Evolutionary conservation across 2,113 vertebrate species (phyloP).

Genomic region (Lanius collurio): DNA sequence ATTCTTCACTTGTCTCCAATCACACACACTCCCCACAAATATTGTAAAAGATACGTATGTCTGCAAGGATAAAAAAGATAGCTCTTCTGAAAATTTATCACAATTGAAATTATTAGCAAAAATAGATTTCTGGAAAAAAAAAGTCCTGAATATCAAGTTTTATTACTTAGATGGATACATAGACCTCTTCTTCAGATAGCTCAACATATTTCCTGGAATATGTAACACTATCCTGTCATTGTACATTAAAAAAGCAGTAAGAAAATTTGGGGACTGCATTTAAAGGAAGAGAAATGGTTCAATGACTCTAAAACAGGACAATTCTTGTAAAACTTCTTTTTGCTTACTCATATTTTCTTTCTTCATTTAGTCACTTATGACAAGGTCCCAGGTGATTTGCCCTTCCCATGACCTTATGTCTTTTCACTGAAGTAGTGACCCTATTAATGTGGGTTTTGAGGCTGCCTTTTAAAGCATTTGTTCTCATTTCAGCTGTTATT

Average conservation of each 20-base stretch:
- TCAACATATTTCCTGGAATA: not conserved
- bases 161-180: not conserved
- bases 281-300: not conserved
- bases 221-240: not conserved
- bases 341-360: not conserved
- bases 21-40: not conserved
- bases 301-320: not conserved
- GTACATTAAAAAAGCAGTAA: not conserved
- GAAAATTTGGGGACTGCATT: not conserved
- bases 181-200: not conserved
- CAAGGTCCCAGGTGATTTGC: conserved; percentile 10
- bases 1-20: not conserved
- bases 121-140: not conserved
- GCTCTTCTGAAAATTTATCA: not conserved
- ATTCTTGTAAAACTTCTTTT: not conserved
- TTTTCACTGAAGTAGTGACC: not conserved
- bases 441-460: not conserved
- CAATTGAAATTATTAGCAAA: not conserved
- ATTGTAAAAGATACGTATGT: not conserved
- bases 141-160: not conserved
- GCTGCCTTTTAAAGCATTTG: conserved; percentile 18
- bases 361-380: not conserved
- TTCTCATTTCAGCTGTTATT: not conserved
- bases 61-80: not conserved
- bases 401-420: not conserved